These are phyloP conservation scores for Meghimatium bilineatum DNA, from an alignment of 2,888 invertebrate species.

Conservation along the genomic window DNA sequence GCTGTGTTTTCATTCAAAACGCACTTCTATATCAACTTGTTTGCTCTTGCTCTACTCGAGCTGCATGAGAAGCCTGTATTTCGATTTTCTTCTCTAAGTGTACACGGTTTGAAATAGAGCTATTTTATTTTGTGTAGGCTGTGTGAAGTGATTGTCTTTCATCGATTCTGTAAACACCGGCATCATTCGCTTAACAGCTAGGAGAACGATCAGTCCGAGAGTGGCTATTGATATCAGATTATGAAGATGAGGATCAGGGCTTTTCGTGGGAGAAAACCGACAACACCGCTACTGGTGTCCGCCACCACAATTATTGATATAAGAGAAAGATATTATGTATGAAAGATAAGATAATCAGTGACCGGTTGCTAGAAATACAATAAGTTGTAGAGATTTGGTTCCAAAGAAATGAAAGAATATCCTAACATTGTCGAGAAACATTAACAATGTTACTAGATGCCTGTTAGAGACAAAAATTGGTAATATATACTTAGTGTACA, in stretches of 20 bases:
- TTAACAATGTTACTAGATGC: no score
- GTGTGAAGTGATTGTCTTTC: slow-evolving; percentile 14
- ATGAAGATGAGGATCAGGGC: background rate
- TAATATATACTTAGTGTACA: no score
- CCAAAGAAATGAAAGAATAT: no score
- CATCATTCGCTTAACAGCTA: background rate
- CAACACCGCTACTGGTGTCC: background rate
- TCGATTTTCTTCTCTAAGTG: slow-evolving; percentile 16
- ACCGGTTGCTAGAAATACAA: background rate
- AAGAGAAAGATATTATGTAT: background rate
- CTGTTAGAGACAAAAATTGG: no score
- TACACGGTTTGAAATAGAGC: slow-evolving; percentile 24
- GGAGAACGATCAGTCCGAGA: background rate
- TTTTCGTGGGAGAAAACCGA: no score
- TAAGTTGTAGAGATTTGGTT: background rate
- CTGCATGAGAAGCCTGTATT: slow-evolving; percentile 2
- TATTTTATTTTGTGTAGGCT: slow-evolving; percentile 25
- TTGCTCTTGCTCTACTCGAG: slow-evolving; percentile 20
- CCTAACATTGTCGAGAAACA: no score
- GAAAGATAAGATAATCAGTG: background rate
- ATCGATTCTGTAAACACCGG: slow-evolving; percentile 32
- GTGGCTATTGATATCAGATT: slow-evolving; percentile 25
- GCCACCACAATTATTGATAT: slow-evolving; percentile 10
- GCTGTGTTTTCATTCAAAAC: slow-evolving; percentile 18
- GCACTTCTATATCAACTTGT: slow-evolving; percentile 28